Evolutionary conservation across 2,888 invertebrate genomes (phyloP), one percentile per base, ranked within the genome.

Genomic region (Spicauda simplicius): DNA sequence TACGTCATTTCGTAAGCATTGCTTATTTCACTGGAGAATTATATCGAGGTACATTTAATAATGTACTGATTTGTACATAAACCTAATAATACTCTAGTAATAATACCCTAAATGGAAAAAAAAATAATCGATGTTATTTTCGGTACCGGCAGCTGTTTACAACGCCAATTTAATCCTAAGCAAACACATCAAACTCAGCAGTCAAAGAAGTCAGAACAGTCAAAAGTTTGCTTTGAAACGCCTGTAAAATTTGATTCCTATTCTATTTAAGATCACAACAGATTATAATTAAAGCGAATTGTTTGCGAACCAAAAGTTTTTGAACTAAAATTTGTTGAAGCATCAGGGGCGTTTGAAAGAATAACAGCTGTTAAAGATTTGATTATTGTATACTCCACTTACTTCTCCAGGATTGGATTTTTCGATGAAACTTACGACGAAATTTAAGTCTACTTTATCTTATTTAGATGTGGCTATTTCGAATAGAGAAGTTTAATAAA

Each of bases 121-220:
- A 55, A 16, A 48, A 25, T 25, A 41, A 45, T 41, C 19, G 1
- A 6, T 16, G 33, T 8, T 60, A 52, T 52, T 61, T 37, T 53
- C 52, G 19, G 25, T 30, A 18, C 18, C 45, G 14, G 45, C 45
- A 48, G 45, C 41, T 20, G 45, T 48, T 63, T 55, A 53, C 25
- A 25, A 12, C 48, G 25, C 45, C 20, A 55, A 30, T 48, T 63
- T 63, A 55, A 63, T 55, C 63, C 63, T 55, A 45, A 45, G 55
- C 41, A 55, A 55, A 63, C 63, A 63, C 55, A 63, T 63, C 54
- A 55, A 63, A 12, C 41, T 25, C 55, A 45, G 37, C 19, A 56
- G 48, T 64, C 48, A 50, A 56, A 57, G 52, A 64, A 52, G 64
- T 58, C 57, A 58, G 33, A 64, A 57, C 50, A 64, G 37, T 53